Base-by-base conservation (phyloP, 2,797 vertebrate genomes). In the Uromys caudimaculatus region DNA sequence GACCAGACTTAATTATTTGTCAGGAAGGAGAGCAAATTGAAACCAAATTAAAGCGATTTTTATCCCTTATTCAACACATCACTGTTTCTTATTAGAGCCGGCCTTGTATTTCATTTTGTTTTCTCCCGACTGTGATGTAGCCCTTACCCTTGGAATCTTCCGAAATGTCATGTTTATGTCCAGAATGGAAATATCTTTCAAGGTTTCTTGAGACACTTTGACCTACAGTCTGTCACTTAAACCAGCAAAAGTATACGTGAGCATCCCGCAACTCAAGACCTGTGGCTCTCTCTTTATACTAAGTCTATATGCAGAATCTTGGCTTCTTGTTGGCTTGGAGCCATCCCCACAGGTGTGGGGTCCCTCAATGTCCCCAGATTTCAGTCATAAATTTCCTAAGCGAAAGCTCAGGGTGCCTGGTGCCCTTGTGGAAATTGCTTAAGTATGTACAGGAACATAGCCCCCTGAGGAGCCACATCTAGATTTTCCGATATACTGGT, bases 401-500 rank as follows among this genome's bases (percentile, higher is more conserved):
- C 97, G 97, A 88, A 94, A 96, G 88, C 91, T 92, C 95, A 73
- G 96, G 94, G 85, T 97, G 85, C 35, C 44, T 44, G 44, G 44
- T 44, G 44, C 3, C 69, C 90, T 97, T 82, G n/a, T 0, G 0
- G 92, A 97, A 95, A 95, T 96, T 92, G 95, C 93, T 97, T 97
- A 78, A 96, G 95, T 97, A 95, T 98, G 96, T 93, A 92, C 0
- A 17, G 3, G 69, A 97, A 92, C 96, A 93, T 77, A 94, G 95
- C 95, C 90, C 89, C 93, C 90, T 89, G 58, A 79, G 97, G 44
- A 73, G 77, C 47, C 54, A 78, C 50, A 44, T 41, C 47, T 83
- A 88, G 96, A 97, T 97, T 97, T 96, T 97, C 86, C 98, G 89
- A 94, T 97, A 93, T 97, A 93, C 87, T 97, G 94, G 91, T 96